phyloP scores from a whole-genome alignment of 2,888 invertebrate genomes.

The Monochamus alternatus region DNA sequence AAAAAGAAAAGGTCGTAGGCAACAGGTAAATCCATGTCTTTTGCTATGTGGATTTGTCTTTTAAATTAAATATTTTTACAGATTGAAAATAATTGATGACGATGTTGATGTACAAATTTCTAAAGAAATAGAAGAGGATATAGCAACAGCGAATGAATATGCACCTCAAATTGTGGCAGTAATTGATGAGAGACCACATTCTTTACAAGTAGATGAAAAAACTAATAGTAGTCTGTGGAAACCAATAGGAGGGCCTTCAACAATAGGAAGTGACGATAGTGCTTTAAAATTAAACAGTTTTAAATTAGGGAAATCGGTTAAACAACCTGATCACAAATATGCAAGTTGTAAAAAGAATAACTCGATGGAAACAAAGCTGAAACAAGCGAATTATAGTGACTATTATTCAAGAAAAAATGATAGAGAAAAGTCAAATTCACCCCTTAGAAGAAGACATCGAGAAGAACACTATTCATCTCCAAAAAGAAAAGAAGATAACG shows the following conservation, averaged over 20 bases:
- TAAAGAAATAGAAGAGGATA: constrained; percentile 79
- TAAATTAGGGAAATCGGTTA: constrained; percentile 37
- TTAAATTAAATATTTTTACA: constrained; percentile 64
- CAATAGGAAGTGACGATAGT: constrained; percentile 16
- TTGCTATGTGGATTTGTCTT: constrained; percentile 20
- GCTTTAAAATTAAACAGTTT: constrained; percentile 45
- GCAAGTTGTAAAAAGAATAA: not conserved
- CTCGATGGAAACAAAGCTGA: not conserved
- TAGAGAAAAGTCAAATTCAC: constrained; percentile 21
- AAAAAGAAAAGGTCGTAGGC: constrained; percentile 66
- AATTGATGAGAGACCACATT: constrained; percentile 86
- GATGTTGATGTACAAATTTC: constrained; percentile 78
- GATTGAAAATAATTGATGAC: constrained; percentile 90
- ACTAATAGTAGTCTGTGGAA: constrained; percentile 66
- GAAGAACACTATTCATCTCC: not conserved
- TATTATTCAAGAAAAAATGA: constrained; percentile 21
- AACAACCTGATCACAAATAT: not conserved
- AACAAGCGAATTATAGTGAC: constrained; percentile 34
- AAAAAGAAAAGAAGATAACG: constrained; percentile 25
- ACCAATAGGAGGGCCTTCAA: constrained; percentile 59
- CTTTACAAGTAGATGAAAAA: constrained; percentile 71
- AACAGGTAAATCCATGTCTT: constrained; percentile 53
- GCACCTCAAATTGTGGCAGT: constrained; percentile 92
- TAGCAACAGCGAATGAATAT: constrained; percentile 86
- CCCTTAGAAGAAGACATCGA: not conserved